Evolutionary conservation across 2,888 invertebrate genomes (phyloP).

Genomic region (Philonicus albiceps): DNA sequence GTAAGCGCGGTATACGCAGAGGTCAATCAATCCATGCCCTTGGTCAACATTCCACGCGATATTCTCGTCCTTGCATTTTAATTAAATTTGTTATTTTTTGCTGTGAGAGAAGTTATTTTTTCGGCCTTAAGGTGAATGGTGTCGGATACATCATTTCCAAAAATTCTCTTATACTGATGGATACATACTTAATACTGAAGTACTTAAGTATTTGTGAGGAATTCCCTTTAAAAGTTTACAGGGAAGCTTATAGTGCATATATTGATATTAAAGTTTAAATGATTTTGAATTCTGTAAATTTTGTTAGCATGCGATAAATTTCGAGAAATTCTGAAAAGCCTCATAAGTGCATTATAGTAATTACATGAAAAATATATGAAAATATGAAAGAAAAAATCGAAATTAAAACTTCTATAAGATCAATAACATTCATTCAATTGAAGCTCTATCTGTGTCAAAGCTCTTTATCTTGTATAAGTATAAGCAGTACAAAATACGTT

Average conservation of each 20-base stretch:
- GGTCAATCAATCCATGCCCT: constrained; percentile 50
- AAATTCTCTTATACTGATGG: constrained; percentile 4
- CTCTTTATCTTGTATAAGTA: not conserved
- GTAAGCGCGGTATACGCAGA: not conserved
- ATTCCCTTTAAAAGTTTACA: not conserved
- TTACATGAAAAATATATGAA: not conserved
- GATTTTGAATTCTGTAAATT: not conserved
- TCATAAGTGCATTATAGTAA: not conserved
- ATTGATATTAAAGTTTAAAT: not conserved
- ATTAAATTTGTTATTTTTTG: not conserved
- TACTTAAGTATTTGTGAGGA: not conserved
- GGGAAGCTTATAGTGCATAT: constrained; percentile 12
- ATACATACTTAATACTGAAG: not conserved
- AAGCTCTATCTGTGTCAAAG: not conserved
- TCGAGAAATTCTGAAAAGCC: not conserved
- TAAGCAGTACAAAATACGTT: not conserved
- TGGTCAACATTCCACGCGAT: constrained; percentile 52
- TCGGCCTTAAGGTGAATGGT: not conserved
- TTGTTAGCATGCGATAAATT: not conserved
- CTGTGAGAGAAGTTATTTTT: not conserved
- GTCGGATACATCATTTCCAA: not conserved
- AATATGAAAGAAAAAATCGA: not conserved
- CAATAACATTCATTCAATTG: constrained; percentile 15
- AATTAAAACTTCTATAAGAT: not conserved
- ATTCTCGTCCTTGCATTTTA: not conserved